A percentile compares a stretch with the other conserved stretches of the same genome.
Evolutionary conservation across 2,888 invertebrate genomes (phyloP).

Genomic region (Girardia tigrina): DNA sequence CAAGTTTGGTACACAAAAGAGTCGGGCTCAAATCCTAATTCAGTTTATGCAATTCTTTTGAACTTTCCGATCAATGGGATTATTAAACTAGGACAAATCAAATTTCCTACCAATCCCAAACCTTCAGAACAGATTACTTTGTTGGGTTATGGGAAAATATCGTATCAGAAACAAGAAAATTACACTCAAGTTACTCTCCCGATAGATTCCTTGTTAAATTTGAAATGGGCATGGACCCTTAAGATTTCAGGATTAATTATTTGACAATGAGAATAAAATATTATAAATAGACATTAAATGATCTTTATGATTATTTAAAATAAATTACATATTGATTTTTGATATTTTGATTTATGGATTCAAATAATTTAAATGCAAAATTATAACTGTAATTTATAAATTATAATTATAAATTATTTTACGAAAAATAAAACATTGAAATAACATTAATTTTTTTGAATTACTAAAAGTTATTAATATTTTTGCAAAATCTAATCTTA

Average conservation of each 20-base stretch:
- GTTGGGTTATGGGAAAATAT: neutral
- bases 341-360: no score
- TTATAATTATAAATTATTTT: no score
- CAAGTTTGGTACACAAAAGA: constrained; percentile 59
- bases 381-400: no score
- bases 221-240: neutral
- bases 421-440: no score
- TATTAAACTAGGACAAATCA: neutral
- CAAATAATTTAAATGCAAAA: no score
- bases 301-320: no score
- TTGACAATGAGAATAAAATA: no score
- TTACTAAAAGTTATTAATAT: no score
- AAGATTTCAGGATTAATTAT: neutral
- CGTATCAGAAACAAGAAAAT: neutral
- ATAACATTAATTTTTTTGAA: no score
- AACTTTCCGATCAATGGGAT: constrained; percentile 59
- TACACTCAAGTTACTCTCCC: neutral
- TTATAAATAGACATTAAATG: no score
- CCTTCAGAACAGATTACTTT: neutral
- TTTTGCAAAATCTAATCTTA: no score
- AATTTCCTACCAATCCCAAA: neutral
- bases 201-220: neutral
- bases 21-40: constrained; percentile 27
- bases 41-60: constrained; percentile 60
- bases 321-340: no score